Conservation (phyloP, 2,113 vertebrate species). For the Varanus komodoensis region DNA sequence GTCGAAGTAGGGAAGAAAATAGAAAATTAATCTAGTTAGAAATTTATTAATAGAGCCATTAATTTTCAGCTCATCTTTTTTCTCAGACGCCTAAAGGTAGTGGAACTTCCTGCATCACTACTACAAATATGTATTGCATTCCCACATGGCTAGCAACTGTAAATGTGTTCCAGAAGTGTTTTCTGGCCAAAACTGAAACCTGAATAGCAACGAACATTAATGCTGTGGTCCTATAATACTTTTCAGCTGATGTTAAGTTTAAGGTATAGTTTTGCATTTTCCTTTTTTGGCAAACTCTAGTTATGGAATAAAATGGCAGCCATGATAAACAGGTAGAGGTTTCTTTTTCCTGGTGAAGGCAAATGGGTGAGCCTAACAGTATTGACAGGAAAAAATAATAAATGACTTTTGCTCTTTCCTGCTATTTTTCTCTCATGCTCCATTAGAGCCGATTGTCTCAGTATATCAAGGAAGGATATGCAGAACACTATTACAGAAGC, state of each 20-base stretch:
- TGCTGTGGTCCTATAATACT: not conserved
- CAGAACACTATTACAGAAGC: not conserved
- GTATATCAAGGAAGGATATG: conserved; percentile 16
- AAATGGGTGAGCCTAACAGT: not conserved
- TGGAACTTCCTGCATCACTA: not conserved
- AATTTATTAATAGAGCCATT: not conserved
- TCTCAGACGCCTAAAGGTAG: not conserved
- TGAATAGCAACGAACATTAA: not conserved
- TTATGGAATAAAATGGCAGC: not conserved
- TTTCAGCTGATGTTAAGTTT: not conserved
- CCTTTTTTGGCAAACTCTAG: not conserved
- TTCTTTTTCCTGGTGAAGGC: not conserved
- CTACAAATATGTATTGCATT: not conserved
- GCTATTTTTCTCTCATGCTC: not conserved
- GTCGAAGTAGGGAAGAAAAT: not conserved
- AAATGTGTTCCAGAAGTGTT: conserved; percentile 9
- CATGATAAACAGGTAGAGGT: not conserved
- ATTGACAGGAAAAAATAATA: not conserved
- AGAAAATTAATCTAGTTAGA: not conserved
- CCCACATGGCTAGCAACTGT: not conserved
- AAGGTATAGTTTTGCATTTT: not conserved
- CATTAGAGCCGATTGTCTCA: conserved; percentile 57
- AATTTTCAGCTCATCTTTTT: not conserved
- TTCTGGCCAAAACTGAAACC: not conserved
- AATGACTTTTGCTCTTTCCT: not conserved